Evolutionary conservation across 2,888 invertebrate species (phyloP), one percentile per base, ranked within the genome.

Genomic region (Litoditis marina): DNA sequence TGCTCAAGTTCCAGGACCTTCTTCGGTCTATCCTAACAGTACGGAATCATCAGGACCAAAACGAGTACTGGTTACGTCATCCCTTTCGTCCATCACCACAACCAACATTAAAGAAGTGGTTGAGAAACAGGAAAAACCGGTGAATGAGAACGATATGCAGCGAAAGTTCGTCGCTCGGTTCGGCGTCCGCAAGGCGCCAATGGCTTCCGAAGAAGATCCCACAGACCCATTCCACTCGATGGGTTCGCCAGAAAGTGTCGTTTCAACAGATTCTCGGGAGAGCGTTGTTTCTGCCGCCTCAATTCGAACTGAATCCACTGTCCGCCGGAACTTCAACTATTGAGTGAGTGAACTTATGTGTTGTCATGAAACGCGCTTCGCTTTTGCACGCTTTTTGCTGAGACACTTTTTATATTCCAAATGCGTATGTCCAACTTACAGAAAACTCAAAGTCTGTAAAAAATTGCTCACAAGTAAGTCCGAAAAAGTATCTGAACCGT

Each of bases 301-400:
- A 11, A 70, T 76, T 58, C 69, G 66, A 60, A 78, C 79, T 30
- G 80, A 80, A 64, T 66, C 62, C 34, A 66, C 66, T 47, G 69
- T 77, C 46, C 68, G 79, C 27, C 66, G 80, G 52, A 68, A 78
- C 55, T 80, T 80, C 69, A 77, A 79, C 63, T 80, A 79, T 60
- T 78, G 66, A 63, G 52, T 52, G 13, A 52, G 49, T 25, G 30
- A 28, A 19, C 27, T 58, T 30, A 50, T 30, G 27, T 47, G 50
- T 39, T 5, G 36, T 56, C 32, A 30, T 27, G 22, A n/a, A 19
- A 19, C 27, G 16, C 30, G 19, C 27, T 42, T 36, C n/a, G 60
- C 60, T 52, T 30, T 53, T 27, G 22, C 25, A 44, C 44, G 19
- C 25, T 22, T 44, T 44, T 44, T 44, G 44, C 25, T 44, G 44